Evolutionary conservation across 2,113 vertebrate genomes (phyloP), one percentile per base, ranked within the genome.

Genomic region (Chionomys nivalis): DNA sequence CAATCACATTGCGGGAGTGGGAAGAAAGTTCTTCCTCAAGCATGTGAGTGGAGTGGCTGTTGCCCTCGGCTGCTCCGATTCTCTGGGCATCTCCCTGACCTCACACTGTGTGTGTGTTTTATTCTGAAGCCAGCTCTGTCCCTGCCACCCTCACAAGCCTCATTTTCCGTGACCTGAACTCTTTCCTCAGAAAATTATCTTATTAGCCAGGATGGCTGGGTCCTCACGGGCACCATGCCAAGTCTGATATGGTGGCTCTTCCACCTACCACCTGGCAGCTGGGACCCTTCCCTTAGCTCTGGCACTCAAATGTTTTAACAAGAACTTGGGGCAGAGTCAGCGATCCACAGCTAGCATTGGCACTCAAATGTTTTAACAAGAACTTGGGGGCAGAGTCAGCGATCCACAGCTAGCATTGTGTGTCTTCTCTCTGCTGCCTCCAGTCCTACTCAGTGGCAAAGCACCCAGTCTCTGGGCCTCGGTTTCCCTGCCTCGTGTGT

Each of bases 181-280:
- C 52, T 89, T 90, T 95, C 73, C 58, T 68, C 26, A 58, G 87
- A 90, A 92, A 81, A 77, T 96, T 81, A 94, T 47, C n/a, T 47
- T 70, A 44, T 11, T 55, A 58, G 77, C 83, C 91, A 66, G 76
- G 66, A 91, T 44, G 58, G 39, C 81, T 44, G 82, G 73, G 94
- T 87, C 87, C 78, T 39, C n/a, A 26, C 65, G 87, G 79, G 95
- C 95, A 47, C 42, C 78, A 21, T 93, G 95, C 97, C 94, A 95
- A 42, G 68, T 61, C 42, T 92, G 90, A 76, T 70, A 75, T 72
- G 42, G 75, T 75, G 42, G 65, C 79, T 44, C 73, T 23, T 73
- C 77, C 28, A 66, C 26, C 66, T 68, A 12, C 96, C 97, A 91
- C 92, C 95, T 97, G 97, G 95, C 77, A 52, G 16, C 49, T 24